Base-by-base conservation (phyloP, 2,888 invertebrate species). In the Euphydryas editha region DNA sequence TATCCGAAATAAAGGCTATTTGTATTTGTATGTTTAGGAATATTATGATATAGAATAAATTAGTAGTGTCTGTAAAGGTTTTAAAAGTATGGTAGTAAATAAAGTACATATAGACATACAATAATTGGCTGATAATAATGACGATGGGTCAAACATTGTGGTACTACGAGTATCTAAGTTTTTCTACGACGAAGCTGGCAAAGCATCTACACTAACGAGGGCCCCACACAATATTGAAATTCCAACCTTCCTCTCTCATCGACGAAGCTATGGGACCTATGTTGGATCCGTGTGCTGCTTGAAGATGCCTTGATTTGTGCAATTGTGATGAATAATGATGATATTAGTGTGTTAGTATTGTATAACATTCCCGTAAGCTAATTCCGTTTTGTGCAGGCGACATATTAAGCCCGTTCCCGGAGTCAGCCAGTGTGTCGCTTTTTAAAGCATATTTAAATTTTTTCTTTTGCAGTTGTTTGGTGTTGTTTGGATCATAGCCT, bases 401-500 rank as follows among this genome's bases (percentile, higher is more conserved):
- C 81, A 90, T 90, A 90, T 76, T 82, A 88, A 89, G 88, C 90
- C 90, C 86, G 84, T 88, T 90, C 84, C 85, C 76, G 79, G 86
- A 82, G 86, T 82, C 85, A 85, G 83, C 85, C 77, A 78, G 79
- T 84, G 86, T 87, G 82, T 85, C 81, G 87, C 85, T 87, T 83
- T 90, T 87, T 93, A 93, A 90, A 93, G 93, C 93, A 93, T 93
- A 88, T 93, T 93, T 89, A 93, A 85, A 86, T 93, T 93, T 87
- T 93, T 93, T 92, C 93, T 87, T 93, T 93, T 93, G 92, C 93
- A 93, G 93, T 93, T 92, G 92, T 93, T 93, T 90, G 93, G 93
- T 90, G 93, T 93, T 75, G 90, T 93, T 93, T 93, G 93, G 83
- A 93, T 93, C 93, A 93, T 93, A 92, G 90, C 93, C 74, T 93